These are phyloP conservation scores for Pachydiplax longipennis DNA, from an alignment of 2,888 invertebrate species.

Conservation along the genomic window DNA sequence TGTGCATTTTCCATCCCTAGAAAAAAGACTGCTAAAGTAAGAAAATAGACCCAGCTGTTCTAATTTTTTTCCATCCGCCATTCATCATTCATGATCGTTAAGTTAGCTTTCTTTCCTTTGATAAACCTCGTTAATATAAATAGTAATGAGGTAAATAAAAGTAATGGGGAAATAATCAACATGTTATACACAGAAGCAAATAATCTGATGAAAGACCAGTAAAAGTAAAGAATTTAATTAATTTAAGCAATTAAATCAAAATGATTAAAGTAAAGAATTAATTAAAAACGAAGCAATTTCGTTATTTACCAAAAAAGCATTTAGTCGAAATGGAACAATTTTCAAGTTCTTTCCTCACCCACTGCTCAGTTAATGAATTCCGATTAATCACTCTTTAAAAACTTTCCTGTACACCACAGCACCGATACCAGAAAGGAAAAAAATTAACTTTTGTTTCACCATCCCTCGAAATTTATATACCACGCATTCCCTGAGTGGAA, in stretches of 20 bases:
- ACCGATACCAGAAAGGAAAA: background rate
- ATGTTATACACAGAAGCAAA: too few relatives aligned
- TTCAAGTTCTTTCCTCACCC: background rate
- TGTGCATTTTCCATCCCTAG: too few relatives aligned
- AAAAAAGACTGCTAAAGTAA: too few relatives aligned
- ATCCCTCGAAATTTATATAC: background rate
- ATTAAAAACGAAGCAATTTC: background rate
- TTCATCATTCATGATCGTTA: too few relatives aligned
- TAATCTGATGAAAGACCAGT: too few relatives aligned
- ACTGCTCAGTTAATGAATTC: background rate
- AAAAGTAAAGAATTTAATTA: too few relatives aligned
- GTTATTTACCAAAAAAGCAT: background rate
- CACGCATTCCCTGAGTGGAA: background rate
- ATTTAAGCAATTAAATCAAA: background rate
- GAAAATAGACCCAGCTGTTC: too few relatives aligned
- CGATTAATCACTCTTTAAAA: background rate
- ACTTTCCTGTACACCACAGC: background rate
- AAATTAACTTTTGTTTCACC: background rate
- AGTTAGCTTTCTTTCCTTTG: too few relatives aligned
- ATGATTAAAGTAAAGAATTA: background rate
- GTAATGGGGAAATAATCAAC: too few relatives aligned
- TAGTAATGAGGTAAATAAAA: too few relatives aligned
- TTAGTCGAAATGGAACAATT: background rate
- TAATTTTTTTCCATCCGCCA: too few relatives aligned
- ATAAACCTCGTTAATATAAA: too few relatives aligned